Percentiles rank a stretch among this genome's conserved stretches.
Evolutionary conservation across 2,888 invertebrate species (phyloP).

Genomic region (Campoletis raptor): DNA sequence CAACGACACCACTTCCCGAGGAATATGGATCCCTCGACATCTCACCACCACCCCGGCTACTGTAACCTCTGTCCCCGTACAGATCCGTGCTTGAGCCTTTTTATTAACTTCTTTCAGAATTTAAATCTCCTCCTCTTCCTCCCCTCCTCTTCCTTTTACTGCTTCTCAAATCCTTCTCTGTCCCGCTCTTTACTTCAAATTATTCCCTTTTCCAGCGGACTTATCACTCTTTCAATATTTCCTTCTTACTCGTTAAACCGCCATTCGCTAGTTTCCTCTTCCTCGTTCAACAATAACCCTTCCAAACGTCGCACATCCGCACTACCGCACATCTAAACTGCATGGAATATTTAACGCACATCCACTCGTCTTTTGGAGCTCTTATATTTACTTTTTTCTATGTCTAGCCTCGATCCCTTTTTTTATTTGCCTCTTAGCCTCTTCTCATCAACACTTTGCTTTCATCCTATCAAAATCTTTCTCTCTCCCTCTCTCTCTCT

Average conservation of each 20-base stretch:
- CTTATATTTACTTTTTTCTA: constrained; percentile 2
- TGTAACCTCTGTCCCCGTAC: constrained; percentile 68
- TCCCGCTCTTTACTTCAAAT: background rate
- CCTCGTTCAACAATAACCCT: constrained; percentile 20
- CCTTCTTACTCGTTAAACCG: constrained; percentile 30
- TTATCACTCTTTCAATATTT: constrained; percentile 21
- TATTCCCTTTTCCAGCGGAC: background rate
- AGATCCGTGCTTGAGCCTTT: constrained; percentile 71
- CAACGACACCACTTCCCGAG: constrained; percentile 87
- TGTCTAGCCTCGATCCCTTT: constrained; percentile 3
- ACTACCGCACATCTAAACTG: constrained; percentile 31
- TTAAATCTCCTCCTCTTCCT: constrained; percentile 44
- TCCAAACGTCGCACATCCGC: constrained; percentile 61
- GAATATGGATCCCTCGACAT: constrained; percentile 89
- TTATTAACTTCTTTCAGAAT: constrained; percentile 45
- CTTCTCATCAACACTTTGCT: background rate
- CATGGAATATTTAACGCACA: constrained; percentile 32
- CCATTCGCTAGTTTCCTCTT: constrained; percentile 39
- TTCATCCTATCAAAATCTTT: background rate
- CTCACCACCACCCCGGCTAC: constrained; percentile 73
- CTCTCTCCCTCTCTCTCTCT: constrained; percentile 16
- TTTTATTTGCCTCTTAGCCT: background rate
- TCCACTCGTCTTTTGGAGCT: constrained; percentile 16
- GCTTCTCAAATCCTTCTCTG: background rate
- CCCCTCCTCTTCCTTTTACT: background rate